Evolutionary conservation across 2,797 vertebrate species (phyloP).

Genomic region (Pangasius krempfi): DNA sequence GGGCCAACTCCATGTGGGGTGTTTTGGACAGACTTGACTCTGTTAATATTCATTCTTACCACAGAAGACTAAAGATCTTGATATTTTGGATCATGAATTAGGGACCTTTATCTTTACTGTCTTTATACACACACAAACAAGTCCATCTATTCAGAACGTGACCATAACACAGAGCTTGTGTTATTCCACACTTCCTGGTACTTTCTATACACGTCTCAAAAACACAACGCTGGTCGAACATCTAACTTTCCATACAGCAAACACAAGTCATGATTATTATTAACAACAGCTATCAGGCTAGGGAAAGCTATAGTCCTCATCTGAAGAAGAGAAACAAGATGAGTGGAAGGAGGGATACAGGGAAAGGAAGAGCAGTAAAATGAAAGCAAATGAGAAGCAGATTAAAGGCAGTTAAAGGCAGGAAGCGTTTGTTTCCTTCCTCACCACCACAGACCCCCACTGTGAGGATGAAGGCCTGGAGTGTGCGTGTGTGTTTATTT

Average conservation of each 20-base stretch:
- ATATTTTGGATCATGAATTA: slow-evolving; percentile 20
- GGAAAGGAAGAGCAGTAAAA: slow-evolving; percentile 58
- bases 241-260: slow-evolving; percentile 20
- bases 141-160: slow-evolving; percentile 33
- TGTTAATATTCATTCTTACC: slow-evolving; percentile 59
- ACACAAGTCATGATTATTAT: slow-evolving; percentile 16
- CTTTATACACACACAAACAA: slow-evolving; percentile 30
- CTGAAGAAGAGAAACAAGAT: slow-evolving; percentile 25
- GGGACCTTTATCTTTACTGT: not conserved
- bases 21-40: slow-evolving; percentile 57
- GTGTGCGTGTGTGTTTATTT: slow-evolving; percentile 46
- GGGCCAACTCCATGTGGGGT: slow-evolving; percentile 49
- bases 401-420: slow-evolving; percentile 56
- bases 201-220: slow-evolving; percentile 46
- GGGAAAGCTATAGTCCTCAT: not conserved
- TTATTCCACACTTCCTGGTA: slow-evolving; percentile 21
- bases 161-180: slow-evolving; percentile 19
- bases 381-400: slow-evolving; percentile 58
- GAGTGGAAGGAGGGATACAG: slow-evolving; percentile 34
- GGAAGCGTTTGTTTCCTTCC: slow-evolving; percentile 56
- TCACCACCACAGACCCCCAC: slow-evolving; percentile 45
- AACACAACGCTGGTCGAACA: not conserved
- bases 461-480: slow-evolving; percentile 49
- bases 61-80: slow-evolving; percentile 40
- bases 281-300: not conserved